phyloP scores from a whole-genome alignment of 2,113 vertebrate species.

The Thinocorus orbignyianus region DNA sequence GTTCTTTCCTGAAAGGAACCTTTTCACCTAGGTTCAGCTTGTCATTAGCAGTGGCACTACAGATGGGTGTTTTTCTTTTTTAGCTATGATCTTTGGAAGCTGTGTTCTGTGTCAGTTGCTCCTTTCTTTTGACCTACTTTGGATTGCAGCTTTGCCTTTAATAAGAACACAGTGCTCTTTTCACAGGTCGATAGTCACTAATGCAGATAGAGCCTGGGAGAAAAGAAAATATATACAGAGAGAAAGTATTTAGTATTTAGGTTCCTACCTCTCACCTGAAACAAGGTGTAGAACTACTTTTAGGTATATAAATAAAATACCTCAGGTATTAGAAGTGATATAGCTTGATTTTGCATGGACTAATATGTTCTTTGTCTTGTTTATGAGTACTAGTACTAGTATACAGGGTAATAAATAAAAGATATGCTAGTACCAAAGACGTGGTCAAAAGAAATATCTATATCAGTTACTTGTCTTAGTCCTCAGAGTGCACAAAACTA shows the following conservation, averaged over 20 bases:
- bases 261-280: not conserved
- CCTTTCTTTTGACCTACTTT: conserved; percentile 54
- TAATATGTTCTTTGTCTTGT: not conserved
- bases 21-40: conserved; percentile 67
- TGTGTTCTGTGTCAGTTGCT: conserved; percentile 2
- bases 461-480: not conserved
- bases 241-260: not conserved
- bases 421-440: not conserved
- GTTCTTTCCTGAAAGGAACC: conserved; percentile 17
- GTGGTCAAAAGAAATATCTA: not conserved
- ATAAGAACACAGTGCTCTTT: conserved; percentile 22
- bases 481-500: accelerated
- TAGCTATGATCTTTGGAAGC: conserved; percentile 50
- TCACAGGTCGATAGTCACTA: not conserved
- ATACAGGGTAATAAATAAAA: not conserved
- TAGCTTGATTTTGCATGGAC: not conserved
- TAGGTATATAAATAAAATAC: not conserved
- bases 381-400: not conserved
- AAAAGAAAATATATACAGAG: not conserved
- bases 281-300: not conserved
- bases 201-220: not conserved
- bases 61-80: conserved; percentile 55
- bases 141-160: conserved; percentile 16
- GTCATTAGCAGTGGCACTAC: conserved; percentile 71
- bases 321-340: not conserved